A percentile compares a stretch with the other conserved stretches of the same genome.
These are phyloP conservation scores for Rhabdomys dilectus DNA, from an alignment of 2,113 vertebrate species.

Conservation along the genomic window DNA sequence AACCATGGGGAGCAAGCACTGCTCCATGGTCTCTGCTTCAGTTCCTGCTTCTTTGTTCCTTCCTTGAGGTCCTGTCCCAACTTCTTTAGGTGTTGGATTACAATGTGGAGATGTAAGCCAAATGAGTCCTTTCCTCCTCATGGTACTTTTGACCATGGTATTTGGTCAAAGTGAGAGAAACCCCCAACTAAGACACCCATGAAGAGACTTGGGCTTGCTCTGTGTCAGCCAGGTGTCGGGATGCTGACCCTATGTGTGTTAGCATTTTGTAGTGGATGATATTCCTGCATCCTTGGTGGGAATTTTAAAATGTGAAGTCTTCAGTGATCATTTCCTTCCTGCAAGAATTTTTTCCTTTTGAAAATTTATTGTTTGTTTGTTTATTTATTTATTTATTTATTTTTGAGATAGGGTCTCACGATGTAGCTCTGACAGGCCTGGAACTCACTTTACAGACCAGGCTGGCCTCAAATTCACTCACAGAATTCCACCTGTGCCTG, in stretches of 20 bases:
- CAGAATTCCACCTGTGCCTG: not conserved
- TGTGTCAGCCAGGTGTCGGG: too few species aligned
- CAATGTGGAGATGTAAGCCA: not conserved
- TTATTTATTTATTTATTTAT: not conserved
- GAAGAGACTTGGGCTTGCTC: not conserved
- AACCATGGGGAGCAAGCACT: not conserved
- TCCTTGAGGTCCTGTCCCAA: not conserved
- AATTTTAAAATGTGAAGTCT: not conserved
- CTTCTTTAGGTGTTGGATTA: not conserved
- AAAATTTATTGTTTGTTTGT: not conserved
- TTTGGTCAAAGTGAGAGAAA: not conserved
- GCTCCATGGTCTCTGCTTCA: not conserved
- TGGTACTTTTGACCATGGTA: not conserved
- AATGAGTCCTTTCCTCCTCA: not conserved
- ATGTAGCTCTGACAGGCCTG: not conserved
- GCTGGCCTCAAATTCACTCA: not conserved
- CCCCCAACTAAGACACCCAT: not conserved
- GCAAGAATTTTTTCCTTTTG: not conserved
- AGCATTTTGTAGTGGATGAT: not conserved
- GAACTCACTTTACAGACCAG: not conserved
- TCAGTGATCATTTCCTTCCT: not conserved
- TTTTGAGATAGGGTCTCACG: not conserved
- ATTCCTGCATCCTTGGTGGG: not conserved
- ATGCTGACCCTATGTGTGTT: not conserved
- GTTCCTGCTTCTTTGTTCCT: not conserved